Conservation (phyloP, 2,888 invertebrate species). For the Beris morrisii region DNA sequence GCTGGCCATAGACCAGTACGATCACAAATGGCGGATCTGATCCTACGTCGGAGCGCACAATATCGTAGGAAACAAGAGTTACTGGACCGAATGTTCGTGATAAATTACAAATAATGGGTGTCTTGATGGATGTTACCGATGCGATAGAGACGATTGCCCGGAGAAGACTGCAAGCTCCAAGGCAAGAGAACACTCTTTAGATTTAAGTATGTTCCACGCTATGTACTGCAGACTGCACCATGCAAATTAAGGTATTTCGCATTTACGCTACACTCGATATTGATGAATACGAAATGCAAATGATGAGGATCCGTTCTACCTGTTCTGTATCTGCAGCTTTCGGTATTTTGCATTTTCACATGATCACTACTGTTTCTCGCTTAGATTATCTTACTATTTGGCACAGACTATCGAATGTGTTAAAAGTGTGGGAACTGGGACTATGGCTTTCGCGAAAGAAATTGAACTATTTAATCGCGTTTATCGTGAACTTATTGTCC, state of each 20-base stretch:
- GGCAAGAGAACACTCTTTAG: constrained; percentile 1
- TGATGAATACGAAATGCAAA: constrained; percentile 35
- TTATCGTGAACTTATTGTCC: constrained; percentile 30
- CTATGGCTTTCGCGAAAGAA: constrained; percentile 22
- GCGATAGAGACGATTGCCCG: neutral
- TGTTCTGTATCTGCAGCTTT: constrained; percentile 9
- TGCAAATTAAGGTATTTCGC: constrained; percentile 34
- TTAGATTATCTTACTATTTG: constrained; percentile 4
- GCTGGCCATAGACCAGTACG: neutral
- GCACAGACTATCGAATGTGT: constrained; percentile 13
- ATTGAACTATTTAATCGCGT: constrained; percentile 30
- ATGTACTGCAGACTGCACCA: constrained; percentile 7
- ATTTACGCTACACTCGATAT: constrained; percentile 18
- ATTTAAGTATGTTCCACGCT: too few species aligned
- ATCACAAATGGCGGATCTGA: neutral
- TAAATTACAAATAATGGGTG: constrained; percentile 39
- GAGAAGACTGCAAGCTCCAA: too few species aligned
- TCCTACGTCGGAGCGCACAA: constrained; percentile 2
- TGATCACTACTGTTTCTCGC: constrained; percentile 29
- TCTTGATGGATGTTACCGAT: constrained; percentile 34
- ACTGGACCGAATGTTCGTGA: constrained; percentile 38
- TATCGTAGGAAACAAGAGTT: constrained; percentile 11
- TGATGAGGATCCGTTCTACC: constrained; percentile 14
- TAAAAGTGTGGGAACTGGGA: constrained; percentile 29
- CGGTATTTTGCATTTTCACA: constrained; percentile 21